Base-by-base conservation (phyloP, 2,888 invertebrate genomes). In the Cryptocheilus praepositus region DNA sequence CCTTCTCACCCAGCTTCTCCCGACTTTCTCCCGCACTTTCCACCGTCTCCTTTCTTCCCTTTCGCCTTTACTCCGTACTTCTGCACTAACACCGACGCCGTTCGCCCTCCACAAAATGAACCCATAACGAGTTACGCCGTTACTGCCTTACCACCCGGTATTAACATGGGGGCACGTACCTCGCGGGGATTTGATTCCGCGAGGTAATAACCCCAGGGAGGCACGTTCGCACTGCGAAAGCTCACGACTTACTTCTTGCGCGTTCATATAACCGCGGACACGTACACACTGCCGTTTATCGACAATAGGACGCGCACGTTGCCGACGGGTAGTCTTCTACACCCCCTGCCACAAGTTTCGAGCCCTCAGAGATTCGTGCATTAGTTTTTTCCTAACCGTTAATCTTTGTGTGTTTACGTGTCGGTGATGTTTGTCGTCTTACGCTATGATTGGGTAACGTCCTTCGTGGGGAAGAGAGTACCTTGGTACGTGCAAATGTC, bases 181-280 rank as follows among this genome's bases (percentile, higher is more conserved):
- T 74, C 74, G 66, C 75, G 69, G 78, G 72, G 81, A 84, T 85
- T 84, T 84, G 79, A 83, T 84, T 81, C 73, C 79, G 67, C 75
- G 76, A 67, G 79, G 80, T 80, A 84, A 83, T 83, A 85, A 85
- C 77, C 75, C 67, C 73, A 60, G 71, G 71, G 63, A 76, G 76
- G 76, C 83, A 83, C 83, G 84, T 80, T 76, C 76, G 55, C 62
- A 67, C 58, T 8, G 74, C 70, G 73, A 78, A 81, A 80, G 71
- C 77, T 80, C 43, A 66, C 66, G 73, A 78, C 71, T 75, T 74
- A 70, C 70, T 74, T 74, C 77, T 66, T 59, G 62, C 64, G 55
- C 58, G 52, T 68, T 64, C 65, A 59, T 69, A 69, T 65, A 70
- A 46, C 28, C 62, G 22, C 53, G 28, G 36, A 36, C 36, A 51